Evolutionary conservation across 2,113 vertebrate genomes (phyloP).

Genomic region (Anguilla japonica): DNA sequence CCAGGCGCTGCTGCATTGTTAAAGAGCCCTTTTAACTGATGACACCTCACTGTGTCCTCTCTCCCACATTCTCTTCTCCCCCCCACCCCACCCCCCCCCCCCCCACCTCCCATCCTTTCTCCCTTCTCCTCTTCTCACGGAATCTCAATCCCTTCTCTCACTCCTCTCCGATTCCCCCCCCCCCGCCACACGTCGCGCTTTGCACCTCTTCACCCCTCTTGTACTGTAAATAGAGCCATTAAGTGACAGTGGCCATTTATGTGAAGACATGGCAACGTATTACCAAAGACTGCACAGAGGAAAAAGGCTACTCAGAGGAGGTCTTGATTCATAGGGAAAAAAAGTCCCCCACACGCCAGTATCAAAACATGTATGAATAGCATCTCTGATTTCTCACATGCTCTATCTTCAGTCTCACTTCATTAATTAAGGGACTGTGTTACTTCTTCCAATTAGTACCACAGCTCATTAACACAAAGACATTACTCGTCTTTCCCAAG

Average conservation of each 20-base stretch:
- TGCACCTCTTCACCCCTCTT: slow-evolving; percentile 5
- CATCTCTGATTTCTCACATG: background rate
- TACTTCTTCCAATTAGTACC: slow-evolving; percentile 66
- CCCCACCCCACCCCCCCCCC: background rate
- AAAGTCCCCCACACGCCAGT: background rate
- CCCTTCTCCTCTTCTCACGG: slow-evolving; percentile 25
- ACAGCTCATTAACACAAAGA: slow-evolving; percentile 60
- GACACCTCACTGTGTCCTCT: background rate
- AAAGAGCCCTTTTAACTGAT: slow-evolving; percentile 26
- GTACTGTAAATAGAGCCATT: background rate
- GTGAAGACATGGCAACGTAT: background rate
- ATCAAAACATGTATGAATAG: background rate
- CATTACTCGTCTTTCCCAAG: slow-evolving; percentile 50
- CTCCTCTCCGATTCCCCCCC: slow-evolving; percentile 22
- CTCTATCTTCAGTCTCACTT: slow-evolving; percentile 29
- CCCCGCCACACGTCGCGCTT: slow-evolving; percentile 18
- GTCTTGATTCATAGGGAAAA: background rate
- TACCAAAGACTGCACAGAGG: background rate
- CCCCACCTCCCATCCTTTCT: slow-evolving; percentile 15
- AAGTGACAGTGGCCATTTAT: background rate
- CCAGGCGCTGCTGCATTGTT: slow-evolving; percentile 25
- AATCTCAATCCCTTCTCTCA: slow-evolving; percentile 12
- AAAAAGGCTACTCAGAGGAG: background rate
- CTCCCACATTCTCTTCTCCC: background rate
- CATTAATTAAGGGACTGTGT: slow-evolving; percentile 59